Base-by-base conservation (phyloP, 2,797 vertebrate species). In the Rhinogobio ventralis region DNA sequence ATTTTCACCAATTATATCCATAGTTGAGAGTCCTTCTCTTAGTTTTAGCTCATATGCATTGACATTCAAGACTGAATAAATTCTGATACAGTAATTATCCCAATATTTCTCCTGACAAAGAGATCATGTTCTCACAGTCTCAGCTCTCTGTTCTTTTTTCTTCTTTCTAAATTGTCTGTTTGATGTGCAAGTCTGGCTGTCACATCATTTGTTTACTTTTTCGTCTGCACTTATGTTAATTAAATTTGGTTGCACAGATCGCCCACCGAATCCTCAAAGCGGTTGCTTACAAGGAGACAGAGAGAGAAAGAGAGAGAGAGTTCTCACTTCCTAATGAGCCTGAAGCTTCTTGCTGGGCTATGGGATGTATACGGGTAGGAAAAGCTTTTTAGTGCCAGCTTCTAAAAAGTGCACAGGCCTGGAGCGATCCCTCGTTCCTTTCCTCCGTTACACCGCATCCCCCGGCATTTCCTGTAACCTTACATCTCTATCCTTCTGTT, bases 321-420 rank as follows among this genome's bases (percentile, higher is more conserved):
- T 85, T 81, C 86, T 89, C 85, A 87, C 88, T 60, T 66, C 81
- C 88, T 93, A 93, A 93, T 93, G 91, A 93, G 91, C 87, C 88
- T 80, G 78, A 36, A 83, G 82, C 87, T 39, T 86, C 83, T 82
- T 75, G 64, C 83, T 89, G 89, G 79, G 67, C 87, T 91, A 90
- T 86, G 90, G 88, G 90, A 91, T 90, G 19, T 89, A 89, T 89
- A 87, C 84, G 78, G 84, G 69, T 88, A 86, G 89, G 60, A 71
- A 90, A 91, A 91, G 77, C 89, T 92, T 92, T 91, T 90, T 90
- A 90, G 90, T 89, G 91, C 93, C 91, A 90, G 88, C 69, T 91
- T 91, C 82, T 82, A 92, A 90, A 91, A 89, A 93, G 89, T 85
- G 83, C 88, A 62, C 86, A 88, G 85, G 90, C 91, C 90, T 87